Base-by-base conservation (phyloP, 35 echinoderm and acorn worm species). In the Lytechinus pictus region DNA sequence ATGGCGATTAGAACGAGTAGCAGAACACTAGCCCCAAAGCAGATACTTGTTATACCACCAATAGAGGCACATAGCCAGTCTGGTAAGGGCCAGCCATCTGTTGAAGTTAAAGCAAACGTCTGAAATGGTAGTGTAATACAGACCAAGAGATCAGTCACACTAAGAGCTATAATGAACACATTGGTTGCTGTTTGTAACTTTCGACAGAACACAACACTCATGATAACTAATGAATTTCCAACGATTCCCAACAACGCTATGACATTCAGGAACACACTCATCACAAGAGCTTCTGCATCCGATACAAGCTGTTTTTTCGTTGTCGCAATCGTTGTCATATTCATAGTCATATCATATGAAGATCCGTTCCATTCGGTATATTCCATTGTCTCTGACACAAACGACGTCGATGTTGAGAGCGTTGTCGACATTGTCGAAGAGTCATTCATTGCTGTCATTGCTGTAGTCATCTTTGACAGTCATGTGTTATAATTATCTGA, bases 171-270 rank as follows among this genome's bases (percentile, higher is more conserved):
- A 14, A 98, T 96, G 60, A 98, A 97, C 21, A 53, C 96, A 54
- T 98, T 97, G 14, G 96, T 98, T 33, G 53, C 96, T 6, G 93
- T 98, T 24, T 87, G 95, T 52, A 98, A 91, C 54, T 97, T 98
- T 21, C 95, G 60, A 1, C 96, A 97, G 54, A 97, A 86, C n/a
- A 96, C 21, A 0, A 98, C 96, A 3, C 95, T 86, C 24, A 98
- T 52, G 27, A 98, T 94, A 8, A 98, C 97, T 10, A 98, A 13
- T 9, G 94, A 95, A 89, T 98, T 98, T 28, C 97, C 97, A 3
- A 97, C 27, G 19, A 98, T 95, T 27, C 94, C 95, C 8, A 98
- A 79, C 1, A 97, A 3, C 9, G 92, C 92, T 27, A 93, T 93
- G 24, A 93, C n/a, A 57, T 93, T 93, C 27, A 93, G n/a, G 55